phyloP scores from a whole-genome alignment of 1,140 invertebrate genomes.

The Drosophila ananassae region DNA sequence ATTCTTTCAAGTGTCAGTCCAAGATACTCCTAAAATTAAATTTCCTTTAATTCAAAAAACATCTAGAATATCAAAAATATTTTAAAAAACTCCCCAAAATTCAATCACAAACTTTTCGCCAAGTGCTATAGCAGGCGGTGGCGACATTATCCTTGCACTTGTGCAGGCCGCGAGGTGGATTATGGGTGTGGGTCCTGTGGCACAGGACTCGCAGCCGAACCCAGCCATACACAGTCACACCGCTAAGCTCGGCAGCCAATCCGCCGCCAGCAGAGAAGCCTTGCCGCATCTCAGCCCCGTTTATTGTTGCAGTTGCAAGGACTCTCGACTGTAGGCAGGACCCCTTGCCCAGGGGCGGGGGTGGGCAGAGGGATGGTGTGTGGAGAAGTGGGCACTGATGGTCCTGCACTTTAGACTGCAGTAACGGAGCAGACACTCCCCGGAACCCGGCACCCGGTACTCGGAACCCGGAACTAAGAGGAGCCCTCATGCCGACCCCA shows the following conservation, averaged over 20 bases:
- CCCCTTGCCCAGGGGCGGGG: neutral
- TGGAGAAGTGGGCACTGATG: constrained; percentile 4
- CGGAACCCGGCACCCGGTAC: constrained; percentile 1
- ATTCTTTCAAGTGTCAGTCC: no score
- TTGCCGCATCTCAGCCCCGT: constrained; percentile 52
- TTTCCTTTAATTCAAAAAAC: no score
- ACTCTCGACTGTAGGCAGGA: constrained; percentile 34
- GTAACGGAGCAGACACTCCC: constrained; percentile 29
- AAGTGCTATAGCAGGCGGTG: constrained; percentile 44
- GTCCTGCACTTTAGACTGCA: constrained; percentile 44
- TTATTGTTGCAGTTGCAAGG: constrained; percentile 48
- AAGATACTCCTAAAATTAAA: no score
- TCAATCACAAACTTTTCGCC: neutral
- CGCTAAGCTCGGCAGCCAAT: constrained; percentile 62
- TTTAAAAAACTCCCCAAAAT: neutral
- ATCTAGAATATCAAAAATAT: neutral
- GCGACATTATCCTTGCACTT: constrained; percentile 82
- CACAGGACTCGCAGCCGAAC: constrained; percentile 6
- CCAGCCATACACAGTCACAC: constrained; percentile 41
- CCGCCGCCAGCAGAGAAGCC: constrained; percentile 63
- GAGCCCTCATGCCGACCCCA: neutral
- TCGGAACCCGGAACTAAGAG: neutral
- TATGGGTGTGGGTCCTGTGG: neutral
- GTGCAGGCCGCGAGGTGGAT: constrained; percentile 62
- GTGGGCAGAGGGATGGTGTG: neutral